phyloP scores from a whole-genome alignment of 1,140 invertebrate genomes.

The Luehdorfia chinensis region DNA sequence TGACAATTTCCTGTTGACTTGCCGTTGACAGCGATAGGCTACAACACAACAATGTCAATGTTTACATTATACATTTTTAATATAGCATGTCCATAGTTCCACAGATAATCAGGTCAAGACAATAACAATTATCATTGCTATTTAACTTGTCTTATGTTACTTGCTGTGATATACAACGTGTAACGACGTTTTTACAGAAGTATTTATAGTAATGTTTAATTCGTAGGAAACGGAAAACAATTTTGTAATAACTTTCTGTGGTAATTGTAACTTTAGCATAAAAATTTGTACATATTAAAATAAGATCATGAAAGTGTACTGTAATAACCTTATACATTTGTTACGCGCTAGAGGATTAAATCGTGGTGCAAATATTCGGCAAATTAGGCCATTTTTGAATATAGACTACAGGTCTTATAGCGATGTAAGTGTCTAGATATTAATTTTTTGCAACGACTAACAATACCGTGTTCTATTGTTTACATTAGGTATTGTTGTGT shows the following conservation, averaged over 20 bases:
- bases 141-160: constrained; percentile 6
- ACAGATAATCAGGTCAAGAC: constrained; percentile 7
- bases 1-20: not conserved
- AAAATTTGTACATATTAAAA: too few relatives aligned
- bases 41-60: not conserved
- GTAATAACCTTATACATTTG: not conserved
- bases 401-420: constrained; percentile 6
- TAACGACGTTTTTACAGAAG: too few relatives aligned
- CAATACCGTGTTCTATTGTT: too few relatives aligned
- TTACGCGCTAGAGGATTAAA: constrained; percentile 1
- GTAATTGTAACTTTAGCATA: too few relatives aligned
- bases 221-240: too few relatives aligned
- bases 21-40: not conserved
- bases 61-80: not conserved
- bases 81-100: too few relatives aligned
- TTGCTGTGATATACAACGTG: constrained; percentile 3
- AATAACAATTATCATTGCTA: constrained; percentile 7
- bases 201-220: too few relatives aligned
- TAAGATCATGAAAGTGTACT: constrained; percentile 9
- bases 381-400: not conserved
- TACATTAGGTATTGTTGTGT: not conserved
- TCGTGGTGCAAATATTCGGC: not conserved
- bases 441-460: too few relatives aligned
- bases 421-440: constrained; percentile 15
- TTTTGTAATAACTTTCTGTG: too few relatives aligned